Evolutionary conservation across 2,888 invertebrate genomes (phyloP).

Genomic region (Chaetogeoica ovagalla): DNA sequence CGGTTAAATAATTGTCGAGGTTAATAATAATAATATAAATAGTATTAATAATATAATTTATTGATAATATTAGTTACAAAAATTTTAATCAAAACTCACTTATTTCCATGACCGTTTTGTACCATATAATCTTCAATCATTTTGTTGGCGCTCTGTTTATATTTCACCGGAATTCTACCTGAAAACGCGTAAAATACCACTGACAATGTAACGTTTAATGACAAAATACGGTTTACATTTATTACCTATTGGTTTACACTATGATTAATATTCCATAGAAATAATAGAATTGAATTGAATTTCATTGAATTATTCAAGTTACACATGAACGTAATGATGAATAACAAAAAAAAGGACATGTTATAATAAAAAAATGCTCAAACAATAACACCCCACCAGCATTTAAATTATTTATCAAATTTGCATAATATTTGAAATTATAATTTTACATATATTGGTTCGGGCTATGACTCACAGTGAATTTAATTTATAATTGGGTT

Average conservation of each 20-base stretch:
- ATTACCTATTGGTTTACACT: no score
- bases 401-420: slow-evolving; percentile 3
- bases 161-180: background rate
- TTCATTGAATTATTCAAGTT: background rate
- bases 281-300: no score
- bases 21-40: no score
- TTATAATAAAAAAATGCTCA: background rate
- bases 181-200: background rate
- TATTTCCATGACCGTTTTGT: slow-evolving; percentile 20
- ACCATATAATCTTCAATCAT: slow-evolving; percentile 38
- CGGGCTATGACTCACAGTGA: background rate
- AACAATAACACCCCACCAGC: background rate
- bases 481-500: background rate
- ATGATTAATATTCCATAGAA: no score
- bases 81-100: background rate
- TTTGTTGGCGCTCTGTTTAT: background rate
- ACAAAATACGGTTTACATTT: background rate
- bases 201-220: background rate
- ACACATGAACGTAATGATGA: background rate
- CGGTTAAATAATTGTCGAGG: no score
- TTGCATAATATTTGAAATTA: slow-evolving; percentile 35
- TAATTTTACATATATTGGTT: slow-evolving; percentile 5
- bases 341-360: background rate
- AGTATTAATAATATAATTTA: no score
- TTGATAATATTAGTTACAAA: background rate